Base-by-base conservation (phyloP, 2,113 vertebrate species). In the Lates calcarifer region DNA sequence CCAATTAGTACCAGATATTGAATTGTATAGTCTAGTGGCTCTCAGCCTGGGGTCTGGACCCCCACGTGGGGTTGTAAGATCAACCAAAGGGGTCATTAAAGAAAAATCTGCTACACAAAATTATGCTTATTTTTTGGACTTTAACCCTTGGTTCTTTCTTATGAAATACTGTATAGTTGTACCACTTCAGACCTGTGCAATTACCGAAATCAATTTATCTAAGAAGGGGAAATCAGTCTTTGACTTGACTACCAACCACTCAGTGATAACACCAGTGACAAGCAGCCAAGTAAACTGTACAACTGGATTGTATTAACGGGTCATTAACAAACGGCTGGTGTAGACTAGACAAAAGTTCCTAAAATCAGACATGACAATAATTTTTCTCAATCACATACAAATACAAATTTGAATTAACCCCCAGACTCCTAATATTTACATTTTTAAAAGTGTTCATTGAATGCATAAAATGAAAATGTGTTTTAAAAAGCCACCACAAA, bases 1-100 rank as follows among this genome's bases (percentile, higher is more conserved):
- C 47, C 47, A 51, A 51, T 51, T 51, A 51, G 47, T 51, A 51
- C 47, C 47, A 51, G 47, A 51, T 69, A 37, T 49, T 37, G 12
- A 55, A 64, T 43, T 31, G 57, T 43, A 22, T 18, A 31, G 72
- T 22, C 17, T 20, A 68, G 26, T 39, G 31, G 20, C 14, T 69
- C 51, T 18, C n/a, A 26, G 57, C 11, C 41, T 26, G 62, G 5
- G 26, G 35, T 67, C 15, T 67, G 17, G 33, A 63, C 17, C 60
- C 57, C 31, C 24, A 35, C 39, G 45, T 24, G 8, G 20, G 31
- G 33, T n/a, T 14, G 1, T n/a, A 15, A 11, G 12, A 77, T 20
- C 17, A 39, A 55, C 17, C 28, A 39, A 35, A 71, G 10, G 22
- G 9, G 14, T 39, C 2, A 9, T 39, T 9, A 41, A 63, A 39